These are phyloP conservation scores for Raja brachyura DNA, from an alignment of 2,113 vertebrate species.

Conservation along the genomic window DNA sequence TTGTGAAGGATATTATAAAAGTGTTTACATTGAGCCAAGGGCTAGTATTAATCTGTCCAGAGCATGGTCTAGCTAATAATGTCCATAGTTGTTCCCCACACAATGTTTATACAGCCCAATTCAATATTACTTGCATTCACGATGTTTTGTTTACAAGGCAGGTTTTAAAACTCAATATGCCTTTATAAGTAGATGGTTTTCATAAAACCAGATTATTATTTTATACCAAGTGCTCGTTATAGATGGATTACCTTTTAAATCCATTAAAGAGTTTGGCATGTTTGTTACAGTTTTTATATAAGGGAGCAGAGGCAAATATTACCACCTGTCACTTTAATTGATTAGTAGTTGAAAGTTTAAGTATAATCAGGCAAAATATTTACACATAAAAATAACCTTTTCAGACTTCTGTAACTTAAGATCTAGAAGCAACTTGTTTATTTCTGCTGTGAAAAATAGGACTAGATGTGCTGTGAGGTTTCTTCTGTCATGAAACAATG, in stretches of 20 bases:
- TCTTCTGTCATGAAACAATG: slow-evolving; percentile 14
- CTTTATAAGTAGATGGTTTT: no score
- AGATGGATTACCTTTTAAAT: not conserved
- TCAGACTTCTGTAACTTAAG: not conserved
- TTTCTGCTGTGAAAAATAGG: not conserved
- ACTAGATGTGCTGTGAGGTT: not conserved
- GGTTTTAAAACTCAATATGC: no score
- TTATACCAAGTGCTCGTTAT: not conserved
- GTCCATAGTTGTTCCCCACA: not conserved
- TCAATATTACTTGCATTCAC: not conserved
- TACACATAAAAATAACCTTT: not conserved
- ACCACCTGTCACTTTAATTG: not conserved
- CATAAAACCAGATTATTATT: not conserved
- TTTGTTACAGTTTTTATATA: not conserved
- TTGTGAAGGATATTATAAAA: not conserved
- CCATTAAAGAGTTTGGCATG: not conserved
- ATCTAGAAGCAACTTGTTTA: not conserved
- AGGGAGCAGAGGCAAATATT: not conserved
- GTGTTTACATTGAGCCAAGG: not conserved
- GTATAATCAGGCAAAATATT: not conserved
- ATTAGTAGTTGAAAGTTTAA: not conserved
- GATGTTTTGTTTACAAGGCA: not conserved
- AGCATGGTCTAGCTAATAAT: not conserved
- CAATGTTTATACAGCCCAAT: not conserved
- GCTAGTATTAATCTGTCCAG: not conserved